Evolutionary conservation across 30 jellyfish, hydroid and myxozoan genomes (phyloP).

Genomic region (Mastigias papua): DNA sequence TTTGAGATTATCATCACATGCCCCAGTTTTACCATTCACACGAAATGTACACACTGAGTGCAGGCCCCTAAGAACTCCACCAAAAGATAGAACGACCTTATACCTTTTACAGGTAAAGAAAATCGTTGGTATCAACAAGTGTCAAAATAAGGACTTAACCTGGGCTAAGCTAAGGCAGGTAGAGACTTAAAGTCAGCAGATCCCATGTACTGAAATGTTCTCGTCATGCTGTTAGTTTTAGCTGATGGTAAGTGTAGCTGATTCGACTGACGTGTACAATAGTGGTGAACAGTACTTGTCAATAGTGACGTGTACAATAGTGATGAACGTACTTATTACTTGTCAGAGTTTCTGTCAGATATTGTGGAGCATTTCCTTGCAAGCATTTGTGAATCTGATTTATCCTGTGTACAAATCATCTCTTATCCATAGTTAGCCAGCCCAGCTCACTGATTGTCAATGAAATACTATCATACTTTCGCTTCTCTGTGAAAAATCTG

Average conservation of each 20-base stretch:
- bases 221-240: no score
- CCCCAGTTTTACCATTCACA: no score
- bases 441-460: conserved; percentile 58
- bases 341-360: conserved; percentile 62
- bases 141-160: conserved; percentile 2
- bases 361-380: conserved; percentile 45
- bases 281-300: conserved; percentile 31
- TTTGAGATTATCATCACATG: no score
- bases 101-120: conserved; percentile 10
- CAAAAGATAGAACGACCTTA: conserved; percentile 8
- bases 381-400: conserved; percentile 58
- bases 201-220: no score
- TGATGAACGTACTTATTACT: conserved; percentile 34
- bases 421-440: conserved; percentile 66
- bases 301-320: conserved; percentile 58
- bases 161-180: conserved; percentile 68
- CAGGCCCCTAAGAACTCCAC: no score
- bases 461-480: conserved; percentile 50
- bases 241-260: conserved; percentile 60
- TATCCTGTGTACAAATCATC: conserved; percentile 43
- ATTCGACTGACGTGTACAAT: no score
- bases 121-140: no score
- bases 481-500: conserved; percentile 59
- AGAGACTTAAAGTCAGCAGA: conserved; percentile 59
- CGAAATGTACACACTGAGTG: no score